Evolutionary conservation across 1,140 invertebrate genomes (phyloP), one percentile per base, ranked within the genome.

Genomic region (Oncopodura yosiiana): DNA sequence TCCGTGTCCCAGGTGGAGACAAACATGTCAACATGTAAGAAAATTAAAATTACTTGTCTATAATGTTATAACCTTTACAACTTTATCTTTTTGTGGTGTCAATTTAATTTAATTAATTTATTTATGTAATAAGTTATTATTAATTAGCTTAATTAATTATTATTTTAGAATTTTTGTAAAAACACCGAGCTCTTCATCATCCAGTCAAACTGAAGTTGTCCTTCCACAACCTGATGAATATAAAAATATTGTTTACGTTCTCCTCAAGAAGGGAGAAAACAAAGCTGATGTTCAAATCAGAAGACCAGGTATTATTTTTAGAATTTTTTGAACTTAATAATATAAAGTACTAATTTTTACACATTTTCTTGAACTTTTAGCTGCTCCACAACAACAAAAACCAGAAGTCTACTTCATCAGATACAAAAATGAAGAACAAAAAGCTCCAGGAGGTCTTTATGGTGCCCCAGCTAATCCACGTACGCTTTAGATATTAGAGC

Each of bases 191-290:
- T 32, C 19, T 11, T 42, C 27, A 11, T 18, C n/a, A 12, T 26
- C 18, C 12, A 12, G 18, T 9, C 27, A 56, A 32, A 56, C 54
- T 18, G 48, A 50, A 45, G 54, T 56, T 21, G 36, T 56, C 23
- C 48, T 56, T 12, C 54, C 54, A 29, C 18, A 50, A 30, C 54
- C 50, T 44, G 54, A 56, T 30, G 30, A 56, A n/a, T 48, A 56
- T 29, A 56, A 56, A 30, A 56, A 56, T 32, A 18, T 56, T 3
- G 46, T 88, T 64, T 88, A 88, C 72, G 86, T 88, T 24, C 71
- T 88, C 69, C 84, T 87, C 52, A 87, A 87, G 79, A 85, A 83
- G 70, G 85, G 84, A 60, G 84, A 87, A 69, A 83, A 86, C 45
- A 80, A 81, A 23, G 83, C 82, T 60, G 81, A 86, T 65, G 80